phyloP scores from a whole-genome alignment of 1,140 invertebrate genomes.

The Hermatobates lingyangjiaoensis region DNA sequence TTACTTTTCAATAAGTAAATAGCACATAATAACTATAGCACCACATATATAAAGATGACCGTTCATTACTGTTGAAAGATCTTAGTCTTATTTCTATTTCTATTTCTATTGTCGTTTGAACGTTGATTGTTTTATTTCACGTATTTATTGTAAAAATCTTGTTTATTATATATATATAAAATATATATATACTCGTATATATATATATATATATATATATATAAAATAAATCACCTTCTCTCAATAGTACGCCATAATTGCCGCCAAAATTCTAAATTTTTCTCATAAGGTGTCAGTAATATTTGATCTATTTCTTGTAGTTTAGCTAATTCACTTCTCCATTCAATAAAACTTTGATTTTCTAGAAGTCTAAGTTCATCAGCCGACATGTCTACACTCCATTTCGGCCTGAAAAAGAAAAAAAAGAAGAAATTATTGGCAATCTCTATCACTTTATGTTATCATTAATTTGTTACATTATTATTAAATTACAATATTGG shows the following conservation, averaged over 20 bases:
- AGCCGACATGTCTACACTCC: slow-evolving; percentile 51
- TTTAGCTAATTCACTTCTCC: slow-evolving; percentile 59
- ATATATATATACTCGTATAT: too few species aligned
- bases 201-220: too few species aligned
- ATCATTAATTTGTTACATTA: neutral
- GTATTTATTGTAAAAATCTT: too few species aligned
- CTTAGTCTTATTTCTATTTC: too few species aligned
- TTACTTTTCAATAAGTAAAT: too few species aligned
- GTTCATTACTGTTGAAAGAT: too few species aligned
- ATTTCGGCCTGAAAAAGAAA: slow-evolving; percentile 44
- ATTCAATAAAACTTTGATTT: slow-evolving; percentile 64
- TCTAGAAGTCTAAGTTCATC: slow-evolving; percentile 62
- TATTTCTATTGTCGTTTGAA: too few species aligned
- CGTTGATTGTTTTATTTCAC: too few species aligned
- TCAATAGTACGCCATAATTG: slow-evolving; percentile 97
- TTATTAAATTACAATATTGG: neutral
- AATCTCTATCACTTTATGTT: neutral
- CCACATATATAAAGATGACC: too few species aligned
- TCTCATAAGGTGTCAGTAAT: slow-evolving; percentile 88
- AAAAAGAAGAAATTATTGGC: neutral
- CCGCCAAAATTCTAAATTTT: slow-evolving; percentile 95
- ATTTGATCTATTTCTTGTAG: slow-evolving; percentile 66
- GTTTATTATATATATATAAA: too few species aligned
- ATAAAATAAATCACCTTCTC: slow-evolving; percentile 44
- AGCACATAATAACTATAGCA: too few species aligned